Evolutionary conservation across 2,113 vertebrate genomes (phyloP).

Genomic region (Aleadryas rufinucha): DNA sequence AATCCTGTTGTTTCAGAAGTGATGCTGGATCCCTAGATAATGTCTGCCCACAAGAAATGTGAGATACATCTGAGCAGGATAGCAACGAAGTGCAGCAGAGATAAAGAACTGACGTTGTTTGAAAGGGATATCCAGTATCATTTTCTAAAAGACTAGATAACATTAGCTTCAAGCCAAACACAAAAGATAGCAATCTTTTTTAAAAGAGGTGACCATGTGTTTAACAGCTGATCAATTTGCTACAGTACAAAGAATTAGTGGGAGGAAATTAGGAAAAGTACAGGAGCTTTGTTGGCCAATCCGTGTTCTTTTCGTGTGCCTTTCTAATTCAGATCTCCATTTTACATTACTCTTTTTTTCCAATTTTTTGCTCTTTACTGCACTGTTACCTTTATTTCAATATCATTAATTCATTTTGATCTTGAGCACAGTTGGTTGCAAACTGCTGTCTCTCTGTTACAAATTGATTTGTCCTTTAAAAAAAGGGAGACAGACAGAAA

Average conservation of each 20-base stretch:
- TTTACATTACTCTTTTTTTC: not conserved
- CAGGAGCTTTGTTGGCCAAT: not conserved
- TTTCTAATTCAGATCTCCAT: not conserved
- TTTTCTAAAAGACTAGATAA: conserved; percentile 12
- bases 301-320: not conserved
- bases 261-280: not conserved
- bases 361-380: conserved; percentile 3
- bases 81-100: not conserved
- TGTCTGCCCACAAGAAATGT: not conserved
- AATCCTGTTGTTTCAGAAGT: conserved; percentile 1
- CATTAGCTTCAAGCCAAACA: conserved; percentile 29
- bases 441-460: conserved; percentile 34
- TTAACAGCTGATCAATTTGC: conserved; percentile 16
- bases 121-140: conserved; percentile 14
- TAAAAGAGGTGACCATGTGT: not conserved
- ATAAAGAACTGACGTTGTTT: not conserved
- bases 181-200: not conserved
- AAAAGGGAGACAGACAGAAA: conserved; percentile 20
- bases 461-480: conserved; percentile 58
- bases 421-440: conserved; percentile 62
- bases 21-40: conserved; percentile 16
- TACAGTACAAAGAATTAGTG: not conserved
- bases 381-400: conserved; percentile 29
- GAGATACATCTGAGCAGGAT: not conserved
- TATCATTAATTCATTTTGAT: conserved; percentile 32